A percentile compares a stretch with the other conserved stretches of the same genome.
Conservation (phyloP, 2,888 invertebrate species). For the Papilio gigon region DNA sequence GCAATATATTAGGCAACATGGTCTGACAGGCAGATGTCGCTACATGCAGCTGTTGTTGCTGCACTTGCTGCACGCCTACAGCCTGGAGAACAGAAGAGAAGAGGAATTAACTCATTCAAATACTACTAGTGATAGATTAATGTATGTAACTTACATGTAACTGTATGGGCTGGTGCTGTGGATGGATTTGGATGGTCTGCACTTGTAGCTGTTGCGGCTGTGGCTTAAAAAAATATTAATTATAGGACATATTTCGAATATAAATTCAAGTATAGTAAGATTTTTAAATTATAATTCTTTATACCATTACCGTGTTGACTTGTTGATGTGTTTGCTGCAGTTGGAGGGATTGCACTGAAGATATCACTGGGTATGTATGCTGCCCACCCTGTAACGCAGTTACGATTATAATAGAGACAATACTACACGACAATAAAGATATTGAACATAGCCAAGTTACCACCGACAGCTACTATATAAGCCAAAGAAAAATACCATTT, state of each 20-base stretch:
- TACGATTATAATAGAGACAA: not conserved
- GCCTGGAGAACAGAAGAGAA: constrained; percentile 56
- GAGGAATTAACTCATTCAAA: not conserved
- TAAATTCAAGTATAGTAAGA: too few relatives aligned
- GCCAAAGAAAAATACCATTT: too few relatives aligned
- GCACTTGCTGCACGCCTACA: constrained; percentile 78
- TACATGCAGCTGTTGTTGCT: constrained; percentile 77
- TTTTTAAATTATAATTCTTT: too few relatives aligned
- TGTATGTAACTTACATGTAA: constrained; percentile 70
- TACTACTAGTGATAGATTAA: not conserved
- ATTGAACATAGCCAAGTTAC: too few relatives aligned
- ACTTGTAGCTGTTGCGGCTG: constrained; percentile 78
- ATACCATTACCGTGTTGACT: constrained; percentile 64
- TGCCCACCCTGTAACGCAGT: constrained; percentile 58
- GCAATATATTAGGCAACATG: constrained; percentile 78
- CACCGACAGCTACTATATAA: too few relatives aligned
- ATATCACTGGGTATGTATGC: constrained; percentile 74
- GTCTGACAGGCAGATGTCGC: constrained; percentile 77
- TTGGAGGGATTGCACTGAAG: constrained; percentile 75
- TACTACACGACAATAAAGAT: too few relatives aligned
- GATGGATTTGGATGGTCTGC: constrained; percentile 79
- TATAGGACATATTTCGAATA: not conserved
- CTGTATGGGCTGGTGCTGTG: constrained; percentile 79
- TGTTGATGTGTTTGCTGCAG: constrained; percentile 75
- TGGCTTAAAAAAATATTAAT: constrained; percentile 54